Evolutionary conservation across 2,113 vertebrate genomes (phyloP).

Genomic region (Macrotis lagotis): DNA sequence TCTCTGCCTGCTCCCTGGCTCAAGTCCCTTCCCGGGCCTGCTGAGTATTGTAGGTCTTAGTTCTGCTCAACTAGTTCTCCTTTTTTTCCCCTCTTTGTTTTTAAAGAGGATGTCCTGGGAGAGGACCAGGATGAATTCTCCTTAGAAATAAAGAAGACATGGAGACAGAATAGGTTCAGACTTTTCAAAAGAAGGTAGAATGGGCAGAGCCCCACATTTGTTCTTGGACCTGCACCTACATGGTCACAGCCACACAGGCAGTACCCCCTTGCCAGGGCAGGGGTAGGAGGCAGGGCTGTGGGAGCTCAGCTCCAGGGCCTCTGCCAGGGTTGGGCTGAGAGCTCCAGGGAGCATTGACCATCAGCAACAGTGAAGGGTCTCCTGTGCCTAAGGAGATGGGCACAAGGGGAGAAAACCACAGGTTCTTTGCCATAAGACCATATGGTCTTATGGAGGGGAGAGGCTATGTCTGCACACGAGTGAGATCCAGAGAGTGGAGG

Average conservation of each 20-base stretch:
- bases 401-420: neutral
- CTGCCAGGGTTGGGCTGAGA: neutral
- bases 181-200: neutral
- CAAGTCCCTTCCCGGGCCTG: neutral
- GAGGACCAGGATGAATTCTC: neutral
- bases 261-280: too few relatives aligned
- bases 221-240: neutral
- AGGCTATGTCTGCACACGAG: neutral
- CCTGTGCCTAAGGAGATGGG: neutral
- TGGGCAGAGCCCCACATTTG: fast-evolving
- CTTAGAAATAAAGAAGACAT: neutral
- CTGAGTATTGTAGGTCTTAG: neutral
- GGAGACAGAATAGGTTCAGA: neutral
- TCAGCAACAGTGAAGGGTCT: neutral
- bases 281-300: too few relatives aligned
- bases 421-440: neutral
- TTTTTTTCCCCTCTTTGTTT: neutral
- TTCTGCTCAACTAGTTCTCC: neutral
- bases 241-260: neutral
- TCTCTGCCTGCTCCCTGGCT: neutral
- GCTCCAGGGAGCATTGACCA: neutral
- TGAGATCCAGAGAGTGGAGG: neutral
- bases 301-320: too few relatives aligned
- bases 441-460: neutral
- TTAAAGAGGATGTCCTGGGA: neutral